A percentile compares a stretch with the other conserved stretches of the same genome.
phyloP scores from a whole-genome alignment of 2,113 vertebrate species.

The Aleadryas rufinucha region DNA sequence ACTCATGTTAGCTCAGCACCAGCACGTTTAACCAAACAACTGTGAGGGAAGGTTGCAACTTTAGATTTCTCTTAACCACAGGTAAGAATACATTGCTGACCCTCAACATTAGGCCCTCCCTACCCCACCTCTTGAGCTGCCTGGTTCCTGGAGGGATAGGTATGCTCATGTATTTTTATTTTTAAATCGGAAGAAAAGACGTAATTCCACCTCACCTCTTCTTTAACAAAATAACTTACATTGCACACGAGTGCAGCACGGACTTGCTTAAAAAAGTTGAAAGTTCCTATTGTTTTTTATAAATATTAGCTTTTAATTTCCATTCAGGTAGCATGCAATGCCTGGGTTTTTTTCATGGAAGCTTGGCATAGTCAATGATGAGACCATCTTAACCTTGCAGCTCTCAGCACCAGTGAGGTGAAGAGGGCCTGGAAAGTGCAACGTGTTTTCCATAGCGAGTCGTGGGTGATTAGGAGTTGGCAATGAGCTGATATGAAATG shows the following conservation, averaged over 20 bases:
- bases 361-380: not conserved
- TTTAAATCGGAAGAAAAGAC: not conserved
- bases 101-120: not conserved
- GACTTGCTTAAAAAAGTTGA: not conserved
- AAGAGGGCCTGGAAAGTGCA: not conserved
- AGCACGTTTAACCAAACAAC: not conserved
- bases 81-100: not conserved
- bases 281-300: not conserved
- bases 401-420: not conserved
- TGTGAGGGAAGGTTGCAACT: not conserved
- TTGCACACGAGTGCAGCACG: not conserved
- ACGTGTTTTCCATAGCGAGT: not conserved
- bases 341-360: not conserved
- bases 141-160: not conserved
- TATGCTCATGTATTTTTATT: not conserved
- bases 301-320: not conserved
- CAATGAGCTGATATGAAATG: slow-evolving; percentile 58
- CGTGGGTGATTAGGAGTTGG: slow-evolving; percentile 53
- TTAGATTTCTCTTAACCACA: not conserved
- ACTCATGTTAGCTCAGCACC: not conserved
- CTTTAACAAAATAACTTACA: not conserved
- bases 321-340: not conserved
- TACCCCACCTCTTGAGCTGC: not conserved
- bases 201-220: not conserved
- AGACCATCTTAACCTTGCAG: not conserved